Evolutionary conservation across 2,888 invertebrate genomes (phyloP), one percentile per base, ranked within the genome.

Genomic region (Andrena fulva): DNA sequence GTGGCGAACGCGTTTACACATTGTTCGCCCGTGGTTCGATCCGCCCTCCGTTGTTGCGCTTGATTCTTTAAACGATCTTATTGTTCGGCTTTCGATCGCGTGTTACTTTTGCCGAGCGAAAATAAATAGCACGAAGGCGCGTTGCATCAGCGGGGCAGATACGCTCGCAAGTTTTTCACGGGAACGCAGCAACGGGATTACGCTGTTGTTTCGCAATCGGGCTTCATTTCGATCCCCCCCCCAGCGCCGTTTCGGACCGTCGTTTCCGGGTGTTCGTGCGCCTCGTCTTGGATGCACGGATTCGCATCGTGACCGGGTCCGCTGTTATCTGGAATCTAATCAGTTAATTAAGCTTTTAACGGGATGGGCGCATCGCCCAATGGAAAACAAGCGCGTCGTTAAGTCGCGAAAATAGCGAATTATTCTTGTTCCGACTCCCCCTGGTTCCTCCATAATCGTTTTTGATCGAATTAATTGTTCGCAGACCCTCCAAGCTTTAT

Each of bases 11-110:
- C 70, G 86, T 68, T 81, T 73, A 74, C 64, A 80, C 80, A 68
- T 80, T 79, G 81, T 68, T 75, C 77, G 64, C 56, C 78, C 64
- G 75, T 67, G 72, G 63, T 81, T 72, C 86, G 88, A 82, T 86
- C 85, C 82, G 82, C 86, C 87, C 87, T 86, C 88, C 80, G 73
- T 80, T 80, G 78, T 87, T 86, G 82, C 77, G 77, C 77, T 56
- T 63, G 66, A 77, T 83, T 85, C 77, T 84, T 82, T 72, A 74
- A 85, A 80, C 85, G 85, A 77, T 85, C 83, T 83, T 80, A 87
- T 87, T 87, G 80, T 87, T 80, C 85, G 79, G 76, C 56, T 74
- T 76, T 80, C 79, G 85, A 77, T 86, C 76, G 75, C 79, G 79
- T 74, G 70, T 79, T 84, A 84, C 76, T 84, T 84, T 84, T 77